phyloP scores from a whole-genome alignment of 1,140 invertebrate species.

The Leptopilina boulardi region DNA sequence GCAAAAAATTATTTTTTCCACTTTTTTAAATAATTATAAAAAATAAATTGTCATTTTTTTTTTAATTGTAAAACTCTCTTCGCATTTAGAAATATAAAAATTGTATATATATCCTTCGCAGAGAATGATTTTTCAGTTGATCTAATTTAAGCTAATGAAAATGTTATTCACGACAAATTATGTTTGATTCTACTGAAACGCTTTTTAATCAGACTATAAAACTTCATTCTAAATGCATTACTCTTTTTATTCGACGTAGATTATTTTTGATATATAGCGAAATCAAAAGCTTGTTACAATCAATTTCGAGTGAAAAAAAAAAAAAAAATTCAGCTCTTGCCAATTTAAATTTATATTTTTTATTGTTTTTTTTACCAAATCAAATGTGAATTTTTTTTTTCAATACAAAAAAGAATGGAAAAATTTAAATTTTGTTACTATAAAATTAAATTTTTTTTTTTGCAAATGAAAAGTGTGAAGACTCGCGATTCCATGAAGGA shows the following conservation, averaged over 20 bases:
- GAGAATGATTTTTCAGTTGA: neutral
- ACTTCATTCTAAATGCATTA: conserved; percentile 17
- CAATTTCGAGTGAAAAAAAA: neutral
- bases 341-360: neutral
- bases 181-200: conserved; percentile 11
- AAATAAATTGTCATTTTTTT: neutral
- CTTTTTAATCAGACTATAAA: conserved; percentile 15
- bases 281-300: conserved; percentile 12
- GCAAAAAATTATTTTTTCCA: no score
- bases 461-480: neutral
- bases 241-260: conserved; percentile 9
- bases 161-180: conserved; percentile 11
- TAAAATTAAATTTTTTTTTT: neutral
- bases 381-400: neutral
- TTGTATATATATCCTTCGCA: neutral
- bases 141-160: neutral
- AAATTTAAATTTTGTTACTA: no score
- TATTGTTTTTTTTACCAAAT: neutral
- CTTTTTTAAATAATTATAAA: no score
- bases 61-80: neutral
- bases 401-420: neutral
- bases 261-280: conserved; percentile 1
- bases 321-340: neutral
- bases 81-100: neutral
- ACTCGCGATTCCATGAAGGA: conserved; percentile 5